These are phyloP conservation scores for Eudyptes chrysolophus DNA, from an alignment of 2,113 vertebrate species.

Conservation along the genomic window DNA sequence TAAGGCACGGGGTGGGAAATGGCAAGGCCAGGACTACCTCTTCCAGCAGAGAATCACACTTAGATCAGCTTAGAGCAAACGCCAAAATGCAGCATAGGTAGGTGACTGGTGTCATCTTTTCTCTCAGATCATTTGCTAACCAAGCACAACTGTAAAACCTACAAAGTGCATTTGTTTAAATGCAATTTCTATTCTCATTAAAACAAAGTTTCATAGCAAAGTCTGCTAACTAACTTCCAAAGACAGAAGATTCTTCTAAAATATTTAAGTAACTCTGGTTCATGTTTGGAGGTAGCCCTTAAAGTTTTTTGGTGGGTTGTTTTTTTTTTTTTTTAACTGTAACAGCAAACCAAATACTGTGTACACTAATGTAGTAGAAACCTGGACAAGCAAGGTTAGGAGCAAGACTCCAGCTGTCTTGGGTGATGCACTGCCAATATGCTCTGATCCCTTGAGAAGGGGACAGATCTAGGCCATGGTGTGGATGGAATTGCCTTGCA, in stretches of 20 bases:
- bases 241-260: background rate
- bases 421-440: background rate
- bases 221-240: background rate
- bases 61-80: background rate
- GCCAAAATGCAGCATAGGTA: background rate
- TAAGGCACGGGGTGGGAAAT: background rate
- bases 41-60: background rate
- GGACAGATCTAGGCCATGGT: background rate
- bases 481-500: background rate
- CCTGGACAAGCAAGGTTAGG: background rate
- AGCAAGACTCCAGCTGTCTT: background rate
- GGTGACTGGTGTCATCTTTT: background rate
- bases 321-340: background rate
- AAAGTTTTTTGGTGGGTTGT: background rate
- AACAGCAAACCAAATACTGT: background rate
- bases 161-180: background rate
- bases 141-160: background rate
- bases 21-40: background rate
- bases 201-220: background rate
- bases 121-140: background rate
- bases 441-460: background rate
- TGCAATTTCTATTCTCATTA: background rate
- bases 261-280: background rate
- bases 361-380: background rate
- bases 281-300: background rate